Conservation (phyloP, 2,113 vertebrate genomes). For the Salvator merianae region DNA sequence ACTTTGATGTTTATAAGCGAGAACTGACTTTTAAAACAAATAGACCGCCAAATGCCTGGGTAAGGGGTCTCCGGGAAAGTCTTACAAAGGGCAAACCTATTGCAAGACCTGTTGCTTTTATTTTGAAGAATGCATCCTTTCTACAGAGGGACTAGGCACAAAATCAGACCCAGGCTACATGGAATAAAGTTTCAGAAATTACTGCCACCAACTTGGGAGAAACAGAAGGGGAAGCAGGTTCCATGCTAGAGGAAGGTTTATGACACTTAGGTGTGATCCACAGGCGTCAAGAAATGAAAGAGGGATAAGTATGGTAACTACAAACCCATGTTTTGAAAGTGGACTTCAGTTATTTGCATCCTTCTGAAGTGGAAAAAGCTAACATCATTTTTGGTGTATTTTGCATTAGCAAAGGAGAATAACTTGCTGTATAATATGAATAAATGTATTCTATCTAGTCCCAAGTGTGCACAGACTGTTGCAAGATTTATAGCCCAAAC, state of each 20-base stretch:
- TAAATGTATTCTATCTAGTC: constrained; percentile 74
- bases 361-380: constrained; percentile 70
- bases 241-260: constrained; percentile 74
- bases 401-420: constrained; percentile 70
- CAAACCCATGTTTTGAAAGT: constrained; percentile 70
- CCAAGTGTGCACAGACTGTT: constrained; percentile 69
- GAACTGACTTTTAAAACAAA: constrained; percentile 75
- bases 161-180: constrained; percentile 78
- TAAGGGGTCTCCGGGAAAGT: constrained; percentile 79
- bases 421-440: constrained; percentile 73
- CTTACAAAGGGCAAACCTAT: constrained; percentile 73
- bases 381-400: constrained; percentile 66
- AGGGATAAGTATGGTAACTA: constrained; percentile 72
- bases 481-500: constrained; percentile 57
- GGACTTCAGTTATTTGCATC: constrained; percentile 67
- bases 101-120: constrained; percentile 49
- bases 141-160: constrained; percentile 81
- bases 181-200: constrained; percentile 77
- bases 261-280: constrained; percentile 73
- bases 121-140: constrained; percentile 80
- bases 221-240: constrained; percentile 73
- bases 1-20: constrained; percentile 78
- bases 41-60: constrained; percentile 79
- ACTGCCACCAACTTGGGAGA: constrained; percentile 66
- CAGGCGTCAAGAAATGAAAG: constrained; percentile 72